Base-by-base conservation (phyloP, 2,113 vertebrate species). In the Isichthys henryi region DNA sequence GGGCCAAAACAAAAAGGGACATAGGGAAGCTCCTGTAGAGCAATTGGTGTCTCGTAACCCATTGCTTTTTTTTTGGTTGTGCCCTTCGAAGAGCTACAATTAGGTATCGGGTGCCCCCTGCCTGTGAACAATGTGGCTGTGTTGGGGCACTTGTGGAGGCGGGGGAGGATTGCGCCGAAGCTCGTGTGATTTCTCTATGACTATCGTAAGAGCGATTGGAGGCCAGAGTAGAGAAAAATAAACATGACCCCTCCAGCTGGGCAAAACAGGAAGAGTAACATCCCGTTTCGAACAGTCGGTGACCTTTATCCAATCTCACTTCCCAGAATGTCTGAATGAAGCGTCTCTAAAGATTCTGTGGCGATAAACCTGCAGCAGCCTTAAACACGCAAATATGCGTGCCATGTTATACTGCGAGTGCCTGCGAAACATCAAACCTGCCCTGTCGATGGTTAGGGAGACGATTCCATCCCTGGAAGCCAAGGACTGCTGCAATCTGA, bases 61-160 rank as follows among this genome's bases (percentile, higher is more conserved):
- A 5, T 39, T 50, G 86, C 82, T 87, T 88, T 27, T 91, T 90
- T 43, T 88, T 90, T 90, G 52, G 39, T 35, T 48, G 3, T 50
- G 86, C 62, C 31, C 66, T 46, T 85, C 70, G 49, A 49, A 66
- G 74, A 17, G 74, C 53, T 84, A 56, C 31, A 8, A 70, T 89
- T 86, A 87, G 58, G 45, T 27, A 62, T 27, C 48, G 87, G 62
- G 87, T 74, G 90, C 86, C 90, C 86, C 90, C 52, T 56, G 88
- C 49, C 27, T 35, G 50, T 9, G n/a, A 8, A 15, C 49, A 43
- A 27, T 2, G 10, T 0, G 45, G 13, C 23, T 5, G 45, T 50
- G 83, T 5, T n/a, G 46, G 46, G 7, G 15, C 70, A 5, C 15
- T 17, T 7, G 6, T 2, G 70, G 70, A 11, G 9, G 23, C 8